phyloP scores from a whole-genome alignment of 2,888 invertebrate genomes.

The Pyrochroa serraticornis region DNA sequence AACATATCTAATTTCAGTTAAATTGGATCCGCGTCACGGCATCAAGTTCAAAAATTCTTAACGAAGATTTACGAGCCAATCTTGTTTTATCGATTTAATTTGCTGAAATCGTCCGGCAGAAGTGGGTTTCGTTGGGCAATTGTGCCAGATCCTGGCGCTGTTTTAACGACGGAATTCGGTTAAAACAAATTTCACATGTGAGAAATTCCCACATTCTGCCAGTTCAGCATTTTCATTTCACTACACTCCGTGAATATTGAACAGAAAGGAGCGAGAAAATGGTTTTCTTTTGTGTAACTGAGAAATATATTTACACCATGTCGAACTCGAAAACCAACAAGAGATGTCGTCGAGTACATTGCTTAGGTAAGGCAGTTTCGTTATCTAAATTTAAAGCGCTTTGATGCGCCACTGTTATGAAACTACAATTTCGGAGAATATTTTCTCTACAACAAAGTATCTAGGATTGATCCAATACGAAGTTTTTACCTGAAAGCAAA shows the following conservation, averaged over 20 bases:
- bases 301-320: constrained; percentile 22
- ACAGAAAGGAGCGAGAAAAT: constrained; percentile 12
- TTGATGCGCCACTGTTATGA: too few species aligned
- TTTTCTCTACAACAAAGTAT: too few species aligned
- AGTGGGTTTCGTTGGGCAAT: background rate
- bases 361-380: too few species aligned
- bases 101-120: background rate
- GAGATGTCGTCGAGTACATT: too few species aligned
- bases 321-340: constrained; percentile 3
- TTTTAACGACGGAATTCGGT: constrained; percentile 4
- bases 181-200: constrained; percentile 18
- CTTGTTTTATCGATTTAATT: constrained; percentile 16
- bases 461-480: too few species aligned
- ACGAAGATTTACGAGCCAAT: constrained; percentile 18
- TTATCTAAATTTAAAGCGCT: too few species aligned
- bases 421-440: too few species aligned
- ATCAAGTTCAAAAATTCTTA: background rate
- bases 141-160: background rate
- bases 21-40: constrained; percentile 3
- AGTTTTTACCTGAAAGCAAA: background rate
- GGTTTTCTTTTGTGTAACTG: constrained; percentile 23
- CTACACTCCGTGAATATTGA: constrained; percentile 28
- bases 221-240: constrained; percentile 20
- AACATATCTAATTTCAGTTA: constrained; percentile 6
- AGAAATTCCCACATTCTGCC: constrained; percentile 25